phyloP scores from a whole-genome alignment of 2,888 invertebrate species.

The Scelioninae gen. 1 region DNA sequence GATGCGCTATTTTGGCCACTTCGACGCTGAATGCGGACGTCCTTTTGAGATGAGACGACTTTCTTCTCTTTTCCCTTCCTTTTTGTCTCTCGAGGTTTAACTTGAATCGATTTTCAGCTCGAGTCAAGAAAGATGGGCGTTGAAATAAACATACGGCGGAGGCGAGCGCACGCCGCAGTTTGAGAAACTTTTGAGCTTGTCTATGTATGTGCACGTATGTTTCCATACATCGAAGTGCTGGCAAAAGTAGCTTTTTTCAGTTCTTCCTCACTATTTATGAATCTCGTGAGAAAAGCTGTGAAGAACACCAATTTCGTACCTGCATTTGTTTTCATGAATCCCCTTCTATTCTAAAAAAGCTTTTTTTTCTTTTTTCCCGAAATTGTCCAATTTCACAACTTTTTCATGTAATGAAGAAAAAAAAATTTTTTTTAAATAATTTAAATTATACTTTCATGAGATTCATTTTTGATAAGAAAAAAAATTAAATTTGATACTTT shows the following conservation, averaged over 20 bases:
- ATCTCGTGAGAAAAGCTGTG: slow-evolving; percentile 63
- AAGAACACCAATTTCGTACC: slow-evolving; percentile 63
- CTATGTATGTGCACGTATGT: slow-evolving; percentile 1
- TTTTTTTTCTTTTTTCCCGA: too few relatives aligned
- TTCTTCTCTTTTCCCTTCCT: slow-evolving; percentile 6
- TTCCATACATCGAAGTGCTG: slow-evolving; percentile 43
- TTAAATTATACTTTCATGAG: too few relatives aligned
- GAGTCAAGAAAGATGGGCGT: slow-evolving; percentile 51
- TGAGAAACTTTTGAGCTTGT: slow-evolving; percentile 40
- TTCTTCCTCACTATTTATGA: slow-evolving; percentile 64
- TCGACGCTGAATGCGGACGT: slow-evolving; percentile 17
- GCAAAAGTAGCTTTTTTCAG: slow-evolving; percentile 61
- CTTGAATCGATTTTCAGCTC: slow-evolving; percentile 58
- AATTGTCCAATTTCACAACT: too few relatives aligned
- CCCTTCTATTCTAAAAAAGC: neutral
- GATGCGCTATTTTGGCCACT: slow-evolving; percentile 46
- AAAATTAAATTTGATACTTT: too few relatives aligned
- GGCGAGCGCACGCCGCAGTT: slow-evolving; percentile 39
- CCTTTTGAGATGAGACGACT: slow-evolving; percentile 25
- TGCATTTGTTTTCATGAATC: slow-evolving; percentile 53
- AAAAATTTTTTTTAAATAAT: too few relatives aligned
- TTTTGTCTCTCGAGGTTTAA: slow-evolving; percentile 43
- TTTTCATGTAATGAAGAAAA: too few relatives aligned
- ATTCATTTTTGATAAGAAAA: too few relatives aligned
- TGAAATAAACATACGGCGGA: slow-evolving; percentile 48